These are phyloP conservation scores for Tachina fera DNA, from an alignment of 2,888 invertebrate species.

Conservation along the genomic window DNA sequence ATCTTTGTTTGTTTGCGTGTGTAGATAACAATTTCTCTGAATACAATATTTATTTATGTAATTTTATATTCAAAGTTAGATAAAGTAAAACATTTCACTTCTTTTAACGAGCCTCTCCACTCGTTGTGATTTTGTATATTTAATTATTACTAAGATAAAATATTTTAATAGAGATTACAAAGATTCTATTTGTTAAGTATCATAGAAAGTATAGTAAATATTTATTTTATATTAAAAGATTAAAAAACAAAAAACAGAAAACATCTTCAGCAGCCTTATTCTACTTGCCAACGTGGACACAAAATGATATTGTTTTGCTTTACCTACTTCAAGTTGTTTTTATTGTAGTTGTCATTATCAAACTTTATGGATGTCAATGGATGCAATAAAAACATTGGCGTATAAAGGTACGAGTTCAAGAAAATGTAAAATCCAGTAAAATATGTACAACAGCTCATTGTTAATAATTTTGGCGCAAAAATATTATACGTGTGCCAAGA, in stretches of 20 bases:
- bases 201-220: constrained; percentile 31
- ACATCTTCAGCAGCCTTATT: not conserved
- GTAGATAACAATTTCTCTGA: constrained; percentile 13
- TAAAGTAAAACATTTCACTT: constrained; percentile 1
- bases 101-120: not conserved
- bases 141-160: constrained; percentile 12
- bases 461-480: too few relatives aligned
- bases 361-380: too few relatives aligned
- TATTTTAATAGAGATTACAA: constrained; percentile 15
- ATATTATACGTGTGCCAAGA: too few relatives aligned
- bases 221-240: constrained; percentile 12
- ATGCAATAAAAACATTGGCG: too few relatives aligned
- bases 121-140: constrained; percentile 31
- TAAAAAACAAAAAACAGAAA: not conserved
- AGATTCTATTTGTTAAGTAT: constrained; percentile 27
- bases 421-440: too few relatives aligned
- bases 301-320: too few relatives aligned
- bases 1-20: constrained; percentile 1
- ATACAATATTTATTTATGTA: constrained; percentile 4
- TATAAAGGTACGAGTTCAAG: too few relatives aligned
- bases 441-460: too few relatives aligned
- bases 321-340: too few relatives aligned
- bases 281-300: too few relatives aligned
- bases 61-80: not conserved
- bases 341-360: too few relatives aligned